Base-by-base conservation (phyloP, 2,797 vertebrate genomes). In the Trichosurus vulpecula region DNA sequence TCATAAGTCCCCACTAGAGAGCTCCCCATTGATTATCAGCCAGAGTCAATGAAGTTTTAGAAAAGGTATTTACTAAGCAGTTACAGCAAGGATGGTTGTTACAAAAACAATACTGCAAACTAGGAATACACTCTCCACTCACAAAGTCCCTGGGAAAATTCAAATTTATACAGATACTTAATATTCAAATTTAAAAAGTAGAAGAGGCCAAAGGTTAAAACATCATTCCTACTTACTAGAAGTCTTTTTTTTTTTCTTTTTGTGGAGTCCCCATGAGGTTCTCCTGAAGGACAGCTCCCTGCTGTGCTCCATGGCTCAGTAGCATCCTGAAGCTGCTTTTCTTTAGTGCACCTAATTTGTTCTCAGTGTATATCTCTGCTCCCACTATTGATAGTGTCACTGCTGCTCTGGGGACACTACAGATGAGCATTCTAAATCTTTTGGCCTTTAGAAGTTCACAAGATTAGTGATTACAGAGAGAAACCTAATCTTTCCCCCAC, bases 201-300 rank as follows among this genome's bases (percentile, higher is more conserved):
- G 61, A n/a, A n/a, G 61, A 66, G 14, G 66, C 35, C 35, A 6
- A 61, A 66, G 35, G 5, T 5, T 66, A 19, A n/a, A 66, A 19
- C 5, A n/a, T 66, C 66, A 6, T 13, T 66, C 61, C 14, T 6
- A 19, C 14, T n/a, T 66, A n/a, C 35, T n/a, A 66, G 35, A n/a
- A 19, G 35, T n/a, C 5, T 16, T 8, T 5, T 1, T 6, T 1
- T 0, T 8, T 13, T 30, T 31, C 31, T 4, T 74, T n/a, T 41
- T 74, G 16, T 41, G 41, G 22, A 47, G 2, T 81, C 74, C 41
- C 81, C 74, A 25, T 47, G 74, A 81, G 22, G 8, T 25, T 47
- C 22, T 22, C 41, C 74, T 47, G 74, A 81, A 47, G 41, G 41
- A 31, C n/a, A 81, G n/a, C 41, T 81, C 22, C 22, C 22, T 81